Conservation (phyloP, 2,888 invertebrate species). For the Harmothoe impar region DNA sequence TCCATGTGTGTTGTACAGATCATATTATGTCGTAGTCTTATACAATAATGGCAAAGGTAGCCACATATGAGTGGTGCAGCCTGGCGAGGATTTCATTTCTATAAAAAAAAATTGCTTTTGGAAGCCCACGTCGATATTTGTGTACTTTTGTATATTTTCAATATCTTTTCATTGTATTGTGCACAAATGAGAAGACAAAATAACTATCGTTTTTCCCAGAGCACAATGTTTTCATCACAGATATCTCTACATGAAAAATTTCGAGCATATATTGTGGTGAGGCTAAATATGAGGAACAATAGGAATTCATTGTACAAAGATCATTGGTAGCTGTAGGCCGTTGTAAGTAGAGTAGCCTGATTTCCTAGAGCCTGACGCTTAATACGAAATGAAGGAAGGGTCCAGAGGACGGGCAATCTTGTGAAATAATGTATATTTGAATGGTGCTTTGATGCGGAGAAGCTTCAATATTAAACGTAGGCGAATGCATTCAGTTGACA, state of each 20-base stretch:
- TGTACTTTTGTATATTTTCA: constrained; percentile 54
- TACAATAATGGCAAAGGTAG: background rate
- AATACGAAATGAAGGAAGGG: background rate
- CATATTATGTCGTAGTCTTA: constrained; percentile 32
- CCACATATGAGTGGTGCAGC: background rate
- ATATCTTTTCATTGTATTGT: constrained; percentile 36
- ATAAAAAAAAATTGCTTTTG: constrained; percentile 33
- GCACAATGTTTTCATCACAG: constrained; percentile 31
- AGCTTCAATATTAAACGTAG: constrained; percentile 44
- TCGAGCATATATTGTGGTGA: background rate
- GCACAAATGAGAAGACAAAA: constrained; percentile 34
- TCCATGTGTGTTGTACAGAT: constrained; percentile 55
- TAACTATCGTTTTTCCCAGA: constrained; percentile 20
- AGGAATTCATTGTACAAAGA: constrained; percentile 49
- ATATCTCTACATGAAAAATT: constrained; percentile 1
- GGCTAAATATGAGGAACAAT: background rate
- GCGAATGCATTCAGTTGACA: background rate
- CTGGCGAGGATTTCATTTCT: constrained; percentile 42
- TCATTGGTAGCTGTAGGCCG: constrained; percentile 47
- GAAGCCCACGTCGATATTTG: constrained; percentile 7
- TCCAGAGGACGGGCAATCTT: constrained; percentile 42
- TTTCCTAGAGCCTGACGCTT: constrained; percentile 14
- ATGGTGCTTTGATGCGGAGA: constrained; percentile 56
- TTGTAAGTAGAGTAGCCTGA: constrained; percentile 29
- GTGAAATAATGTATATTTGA: constrained; percentile 58